A percentile compares a stretch with the other conserved stretches of the same genome.
These are phyloP conservation scores for Diceros bicornis DNA, from an alignment of 2,797 vertebrate genomes.

Conservation along the genomic window DNA sequence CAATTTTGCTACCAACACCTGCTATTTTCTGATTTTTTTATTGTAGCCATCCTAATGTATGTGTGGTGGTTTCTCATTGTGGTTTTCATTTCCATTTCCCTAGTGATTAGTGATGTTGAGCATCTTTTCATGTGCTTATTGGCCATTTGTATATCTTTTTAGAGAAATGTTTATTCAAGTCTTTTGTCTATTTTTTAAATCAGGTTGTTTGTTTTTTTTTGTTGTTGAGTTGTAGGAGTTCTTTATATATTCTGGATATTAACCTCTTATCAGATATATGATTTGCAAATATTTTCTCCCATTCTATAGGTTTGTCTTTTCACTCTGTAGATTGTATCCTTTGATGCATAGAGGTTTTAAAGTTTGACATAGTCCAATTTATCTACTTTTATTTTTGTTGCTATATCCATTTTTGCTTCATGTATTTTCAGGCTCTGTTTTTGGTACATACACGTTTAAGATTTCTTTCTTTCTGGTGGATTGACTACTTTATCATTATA, in stretches of 20 bases:
- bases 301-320: background rate
- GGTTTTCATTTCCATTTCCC: background rate
- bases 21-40: background rate
- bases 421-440: background rate
- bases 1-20: background rate
- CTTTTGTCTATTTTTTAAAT: background rate
- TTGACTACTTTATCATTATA: background rate
- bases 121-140: background rate
- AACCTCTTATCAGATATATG: background rate
- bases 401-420: background rate
- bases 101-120: background rate
- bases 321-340: background rate
- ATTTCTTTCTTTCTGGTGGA: background rate
- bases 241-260: background rate
- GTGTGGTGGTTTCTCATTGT: background rate
- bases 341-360: background rate
- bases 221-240: background rate
- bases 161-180: background rate
- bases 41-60: background rate
- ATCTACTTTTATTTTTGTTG: background rate
- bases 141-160: background rate
- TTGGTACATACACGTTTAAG: background rate
- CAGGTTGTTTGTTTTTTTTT: background rate
- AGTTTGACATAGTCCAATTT: background rate
- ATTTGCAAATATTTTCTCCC: background rate